Base-by-base conservation (phyloP, 2,888 invertebrate genomes). In the Eilema griseolum region DNA sequence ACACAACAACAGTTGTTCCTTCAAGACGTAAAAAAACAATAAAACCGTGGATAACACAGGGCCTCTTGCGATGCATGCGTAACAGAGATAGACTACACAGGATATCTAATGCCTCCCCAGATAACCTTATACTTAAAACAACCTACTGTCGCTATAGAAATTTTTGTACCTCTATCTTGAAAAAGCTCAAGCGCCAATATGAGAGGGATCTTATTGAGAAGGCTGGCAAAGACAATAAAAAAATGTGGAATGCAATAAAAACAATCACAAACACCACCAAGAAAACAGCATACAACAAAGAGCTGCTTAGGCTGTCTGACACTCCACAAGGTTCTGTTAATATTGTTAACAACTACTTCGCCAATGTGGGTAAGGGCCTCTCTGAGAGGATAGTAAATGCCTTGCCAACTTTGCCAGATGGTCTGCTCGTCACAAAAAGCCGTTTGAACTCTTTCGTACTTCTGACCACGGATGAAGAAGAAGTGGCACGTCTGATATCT, bases 201-300 rank as follows among this genome's bases (percentile, higher is more conserved):
- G 56, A 56, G 23, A 56, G 56, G 56, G 56, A n/a, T 56, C n/a
- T 56, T n/a, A 56, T 56, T 56, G 56, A 20, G 23, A 56, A 56
- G 23, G 56, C 56, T 23, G 56, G 56, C 20, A 56, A 56, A n/a
- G 56, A 56, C 23, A 56, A 56, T 56, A 56, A 23, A 56, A 56
- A 56, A 56, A 56, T 56, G 23, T 56, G 56, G 56, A 56, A 56
- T 56, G 56, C 56, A 23, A 56, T 56, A 5, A 56, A 23, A 56
- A 56, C 56, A 8, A 56, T 56, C 23, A 56, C 56, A n/a, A 56
- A 56, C n/a, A 56, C 56, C 23, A 56, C 8, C 56, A 20, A 56
- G 31, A 33, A 33, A 33, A 33, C 31, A 33, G 31, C 31, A 33
- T 8, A 33, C 31, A 33, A 33, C 31, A 33, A 8, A 33, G 31